Evolutionary conservation across 2,888 invertebrate genomes (phyloP).

Genomic region (Siphonodentalium dalli): DNA sequence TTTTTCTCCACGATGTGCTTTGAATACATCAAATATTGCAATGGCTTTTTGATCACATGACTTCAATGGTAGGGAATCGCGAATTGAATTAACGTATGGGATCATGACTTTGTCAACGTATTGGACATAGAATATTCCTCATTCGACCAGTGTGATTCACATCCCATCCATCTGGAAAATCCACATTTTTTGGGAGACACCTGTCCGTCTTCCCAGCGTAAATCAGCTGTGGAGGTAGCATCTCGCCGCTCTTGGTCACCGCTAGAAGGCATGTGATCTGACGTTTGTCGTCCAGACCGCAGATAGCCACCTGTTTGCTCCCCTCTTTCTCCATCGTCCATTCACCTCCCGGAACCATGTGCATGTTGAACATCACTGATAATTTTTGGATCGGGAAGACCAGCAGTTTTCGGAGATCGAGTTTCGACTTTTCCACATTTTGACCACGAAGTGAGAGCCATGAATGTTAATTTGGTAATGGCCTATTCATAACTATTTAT

Average conservation of each 20-base stretch:
- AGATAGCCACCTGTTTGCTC: conserved; percentile 10
- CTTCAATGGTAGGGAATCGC: conserved; percentile 7
- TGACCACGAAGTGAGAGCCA: too few species aligned
- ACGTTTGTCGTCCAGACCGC: conserved; percentile 31
- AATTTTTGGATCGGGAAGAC: too few species aligned
- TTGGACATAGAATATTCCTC: conserved; percentile 20
- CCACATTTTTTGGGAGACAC: conserved; percentile 23
- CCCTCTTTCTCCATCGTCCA: conserved; percentile 26
- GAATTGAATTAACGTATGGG: conserved; percentile 17
- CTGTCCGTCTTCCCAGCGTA: conserved; percentile 28
- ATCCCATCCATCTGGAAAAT: conserved; percentile 26
- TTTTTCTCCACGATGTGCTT: conserved; percentile 9
- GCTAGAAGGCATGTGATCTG: conserved; percentile 28
- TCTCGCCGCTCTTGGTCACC: conserved; percentile 17
- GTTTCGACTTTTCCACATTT: too few species aligned
- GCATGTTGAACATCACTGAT: too few species aligned
- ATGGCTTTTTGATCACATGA: conserved; percentile 10
- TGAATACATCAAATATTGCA: conserved; percentile 16
- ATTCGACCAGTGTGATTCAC: conserved; percentile 27
- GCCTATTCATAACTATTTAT: too few species aligned
- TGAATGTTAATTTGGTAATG: too few species aligned
- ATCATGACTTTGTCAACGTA: conserved; percentile 20
- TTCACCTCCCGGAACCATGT: conserved; percentile 28
- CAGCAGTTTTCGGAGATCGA: too few species aligned
- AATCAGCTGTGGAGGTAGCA: conserved; percentile 32